phyloP scores from a whole-genome alignment of 92 coral and sea anemone genomes.

The Muricea muricata region DNA sequence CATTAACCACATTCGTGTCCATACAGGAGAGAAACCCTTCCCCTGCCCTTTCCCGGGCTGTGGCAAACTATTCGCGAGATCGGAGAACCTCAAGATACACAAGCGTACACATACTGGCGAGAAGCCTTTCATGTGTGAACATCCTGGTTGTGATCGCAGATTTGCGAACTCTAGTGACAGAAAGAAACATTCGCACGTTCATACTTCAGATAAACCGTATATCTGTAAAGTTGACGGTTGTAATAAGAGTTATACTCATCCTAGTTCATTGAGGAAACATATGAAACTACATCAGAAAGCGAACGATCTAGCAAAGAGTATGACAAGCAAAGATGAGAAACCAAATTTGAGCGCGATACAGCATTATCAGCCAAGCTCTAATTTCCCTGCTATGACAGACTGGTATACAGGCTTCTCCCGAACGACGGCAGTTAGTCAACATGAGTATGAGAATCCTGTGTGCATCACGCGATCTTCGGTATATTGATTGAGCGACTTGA shows the following conservation, averaged over 20 bases:
- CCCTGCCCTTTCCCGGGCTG: constrained; percentile 98
- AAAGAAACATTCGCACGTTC: constrained; percentile 99
- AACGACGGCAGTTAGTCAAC: constrained; percentile 79
- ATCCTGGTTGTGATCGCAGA: constrained; percentile 98
- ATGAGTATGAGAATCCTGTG: constrained; percentile 67
- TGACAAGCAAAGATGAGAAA: constrained; percentile 81
- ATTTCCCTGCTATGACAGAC: constrained; percentile 92
- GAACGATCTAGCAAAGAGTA: constrained; percentile 77
- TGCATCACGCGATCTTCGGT: constrained; percentile 33
- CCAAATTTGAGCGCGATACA: constrained; percentile 68
- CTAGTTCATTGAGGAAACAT: constrained; percentile 95
- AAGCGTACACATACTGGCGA: constrained; percentile 99
- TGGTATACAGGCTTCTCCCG: constrained; percentile 91
- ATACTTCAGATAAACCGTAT: constrained; percentile 99
- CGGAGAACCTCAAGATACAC: constrained; percentile 98
- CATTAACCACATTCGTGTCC: constrained; percentile 97
- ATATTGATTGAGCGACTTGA: neutral
- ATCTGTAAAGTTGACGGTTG: constrained; percentile 99
- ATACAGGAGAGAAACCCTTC: constrained; percentile 98
- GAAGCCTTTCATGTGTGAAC: constrained; percentile 97
- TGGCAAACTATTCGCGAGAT: constrained; percentile 98
- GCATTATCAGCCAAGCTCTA: constrained; percentile 77
- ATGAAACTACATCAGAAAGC: constrained; percentile 98
- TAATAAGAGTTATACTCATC: constrained; percentile 98
- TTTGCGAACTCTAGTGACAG: constrained; percentile 99